Conservation (phyloP, 2,888 invertebrate species). For the Zygothrica quintamaculata region DNA sequence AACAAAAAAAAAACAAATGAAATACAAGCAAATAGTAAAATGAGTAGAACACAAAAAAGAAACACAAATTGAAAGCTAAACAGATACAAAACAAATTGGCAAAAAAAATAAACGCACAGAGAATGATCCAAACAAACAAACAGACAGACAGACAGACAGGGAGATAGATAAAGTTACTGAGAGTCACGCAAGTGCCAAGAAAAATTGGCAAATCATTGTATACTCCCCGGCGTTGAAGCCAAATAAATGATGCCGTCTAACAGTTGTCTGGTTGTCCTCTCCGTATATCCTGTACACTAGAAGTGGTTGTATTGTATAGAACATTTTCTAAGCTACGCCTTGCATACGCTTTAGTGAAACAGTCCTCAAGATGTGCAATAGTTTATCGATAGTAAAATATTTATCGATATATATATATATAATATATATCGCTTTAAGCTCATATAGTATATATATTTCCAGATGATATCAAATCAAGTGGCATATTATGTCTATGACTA, state of each 20-base stretch:
- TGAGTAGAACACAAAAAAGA: no score
- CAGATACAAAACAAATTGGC: constrained; percentile 13
- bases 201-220: constrained; percentile 46
- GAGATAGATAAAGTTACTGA: not conserved
- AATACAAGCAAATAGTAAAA: not conserved
- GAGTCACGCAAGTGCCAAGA: no score
- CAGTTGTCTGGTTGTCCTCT: constrained; percentile 43
- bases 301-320: no score
- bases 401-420: no score
- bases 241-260: constrained; percentile 57
- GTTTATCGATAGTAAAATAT: no score
- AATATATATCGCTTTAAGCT: no score
- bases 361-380: no score
- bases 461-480: no score
- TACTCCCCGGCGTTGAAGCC: constrained; percentile 29
- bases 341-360: no score
- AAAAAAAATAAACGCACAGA: constrained; percentile 11
- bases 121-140: constrained; percentile 9
- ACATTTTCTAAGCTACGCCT: no score
- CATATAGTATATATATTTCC: no score
- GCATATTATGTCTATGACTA: no score
- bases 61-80: not conserved
- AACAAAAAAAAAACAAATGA: constrained; percentile 9
- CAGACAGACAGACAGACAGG: not conserved
- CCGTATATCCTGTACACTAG: not conserved